Percentiles rank a stretch among this genome's conserved stretches.
phyloP scores from a whole-genome alignment of 2,113 vertebrate species.

The Orthonyx spaldingii region DNA sequence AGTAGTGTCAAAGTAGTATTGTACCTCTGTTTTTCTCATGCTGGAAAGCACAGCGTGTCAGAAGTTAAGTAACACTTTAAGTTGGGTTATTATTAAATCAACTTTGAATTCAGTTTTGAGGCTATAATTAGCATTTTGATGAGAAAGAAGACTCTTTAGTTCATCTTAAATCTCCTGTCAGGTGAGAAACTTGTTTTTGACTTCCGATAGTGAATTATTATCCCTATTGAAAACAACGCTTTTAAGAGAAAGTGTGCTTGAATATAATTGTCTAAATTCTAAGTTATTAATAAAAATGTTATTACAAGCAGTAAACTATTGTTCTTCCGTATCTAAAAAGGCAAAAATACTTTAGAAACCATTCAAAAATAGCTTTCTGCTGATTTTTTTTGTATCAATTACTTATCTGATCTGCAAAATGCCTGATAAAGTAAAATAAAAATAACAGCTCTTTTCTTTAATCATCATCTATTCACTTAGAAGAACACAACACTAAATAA shows the following conservation, averaged over 20 bases:
- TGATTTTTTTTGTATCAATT: background rate
- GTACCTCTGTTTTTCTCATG: background rate
- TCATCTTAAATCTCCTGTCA: background rate
- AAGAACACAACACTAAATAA: background rate
- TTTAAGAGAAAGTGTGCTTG: background rate
- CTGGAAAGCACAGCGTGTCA: background rate
- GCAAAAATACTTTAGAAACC: background rate
- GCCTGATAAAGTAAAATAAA: background rate
- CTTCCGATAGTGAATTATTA: background rate
- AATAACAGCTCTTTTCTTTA: background rate
- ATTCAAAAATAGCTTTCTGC: background rate
- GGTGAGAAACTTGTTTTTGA: background rate
- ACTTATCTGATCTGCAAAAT: background rate
- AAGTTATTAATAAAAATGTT: background rate
- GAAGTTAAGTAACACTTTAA: background rate
- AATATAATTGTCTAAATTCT: background rate
- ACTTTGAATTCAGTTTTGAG: background rate
- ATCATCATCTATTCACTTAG: background rate
- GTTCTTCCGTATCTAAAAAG: background rate
- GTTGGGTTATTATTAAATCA: background rate
- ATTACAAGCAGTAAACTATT: background rate
- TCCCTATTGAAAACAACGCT: background rate
- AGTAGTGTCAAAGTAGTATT: background rate
- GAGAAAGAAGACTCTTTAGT: background rate
- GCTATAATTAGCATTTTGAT: background rate